Conservation (phyloP, 2,888 invertebrate genomes). For the Anthophora plumipes region DNA sequence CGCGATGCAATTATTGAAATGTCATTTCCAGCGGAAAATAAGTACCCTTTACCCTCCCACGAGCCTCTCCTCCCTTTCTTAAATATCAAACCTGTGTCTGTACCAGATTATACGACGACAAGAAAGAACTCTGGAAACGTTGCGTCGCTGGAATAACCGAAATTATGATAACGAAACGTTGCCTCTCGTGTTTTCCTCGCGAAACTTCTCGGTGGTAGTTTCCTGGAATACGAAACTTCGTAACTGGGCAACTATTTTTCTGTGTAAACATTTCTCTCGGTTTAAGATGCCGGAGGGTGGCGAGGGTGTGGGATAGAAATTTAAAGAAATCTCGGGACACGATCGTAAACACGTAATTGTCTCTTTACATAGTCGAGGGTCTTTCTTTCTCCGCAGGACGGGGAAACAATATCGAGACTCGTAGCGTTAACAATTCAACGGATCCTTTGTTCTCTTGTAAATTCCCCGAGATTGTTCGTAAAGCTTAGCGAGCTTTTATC, state of each 20-base stretch:
- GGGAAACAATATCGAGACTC: conserved; percentile 38
- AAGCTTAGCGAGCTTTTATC: conserved; percentile 29
- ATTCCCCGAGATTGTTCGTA: conserved; percentile 24
- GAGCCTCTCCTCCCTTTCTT: neutral
- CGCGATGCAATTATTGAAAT: conserved; percentile 57
- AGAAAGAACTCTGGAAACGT: neutral
- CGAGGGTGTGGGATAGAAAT: neutral
- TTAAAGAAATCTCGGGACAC: neutral
- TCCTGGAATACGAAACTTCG: neutral
- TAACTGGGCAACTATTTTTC: neutral
- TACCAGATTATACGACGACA: neutral
- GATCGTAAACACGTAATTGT: conserved; percentile 14
- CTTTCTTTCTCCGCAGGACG: neutral
- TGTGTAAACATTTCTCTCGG: neutral
- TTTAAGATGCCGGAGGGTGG: too few species aligned
- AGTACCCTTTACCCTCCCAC: neutral
- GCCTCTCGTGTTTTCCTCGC: neutral
- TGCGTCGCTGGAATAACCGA: neutral
- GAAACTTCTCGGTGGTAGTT: neutral
- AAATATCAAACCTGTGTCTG: neutral
- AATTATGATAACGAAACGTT: neutral
- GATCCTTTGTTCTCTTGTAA: conserved; percentile 29
- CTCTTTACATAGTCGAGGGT: neutral
- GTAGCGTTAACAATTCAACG: conserved; percentile 40
- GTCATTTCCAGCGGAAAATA: conserved; percentile 49